Evolutionary conservation across 2,797 vertebrate species (phyloP), one percentile per base, ranked within the genome.

Genomic region (Chaunax sp.): DNA sequence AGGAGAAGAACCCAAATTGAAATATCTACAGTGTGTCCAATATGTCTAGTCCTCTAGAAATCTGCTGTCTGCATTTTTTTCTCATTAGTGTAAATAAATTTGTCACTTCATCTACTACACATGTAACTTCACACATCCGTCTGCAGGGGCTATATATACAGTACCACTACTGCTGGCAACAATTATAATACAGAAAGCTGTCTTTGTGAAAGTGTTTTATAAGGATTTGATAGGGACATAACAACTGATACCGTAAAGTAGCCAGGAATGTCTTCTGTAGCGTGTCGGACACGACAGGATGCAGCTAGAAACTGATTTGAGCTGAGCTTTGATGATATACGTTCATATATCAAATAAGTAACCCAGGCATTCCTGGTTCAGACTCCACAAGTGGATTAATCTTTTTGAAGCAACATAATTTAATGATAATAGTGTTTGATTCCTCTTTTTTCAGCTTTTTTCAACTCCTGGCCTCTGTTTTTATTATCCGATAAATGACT

Each of bases 1-100:
- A 80, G 83, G 73, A 74, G 85, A 79, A 53, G 62, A 81, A 70
- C 83, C 83, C 88, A 90, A 89, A 92, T 90, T 86, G 82, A 92
- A 93, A 91, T 86, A 91, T 90, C 83, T 81, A 69, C 50, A 16
- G 35, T 43, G 60, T 52, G 56, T 62, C 59, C 51, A 45, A 63
- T 80, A 64, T 65, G 69, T 67, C 70, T 75, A 53, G 46, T 65
- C 63, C 54, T 65, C 35, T 49, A 35, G 59, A 83, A 86, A 75
- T 73, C 26, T 69, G 68, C 50, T 75, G 50, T 35, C 18, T 59
- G 64, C 46, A 51, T 15, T 40, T 59, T 62, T 75, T 86, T 77
- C 58, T 65, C 49, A 68, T 84, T 77, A 69, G 52, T 38, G 35
- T 59, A 37, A 56, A 33, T 12, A 23, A 68, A 70, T 80, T 49